phyloP scores from a whole-genome alignment of 2,888 invertebrate genomes.

The Eucera pruinosa region DNA sequence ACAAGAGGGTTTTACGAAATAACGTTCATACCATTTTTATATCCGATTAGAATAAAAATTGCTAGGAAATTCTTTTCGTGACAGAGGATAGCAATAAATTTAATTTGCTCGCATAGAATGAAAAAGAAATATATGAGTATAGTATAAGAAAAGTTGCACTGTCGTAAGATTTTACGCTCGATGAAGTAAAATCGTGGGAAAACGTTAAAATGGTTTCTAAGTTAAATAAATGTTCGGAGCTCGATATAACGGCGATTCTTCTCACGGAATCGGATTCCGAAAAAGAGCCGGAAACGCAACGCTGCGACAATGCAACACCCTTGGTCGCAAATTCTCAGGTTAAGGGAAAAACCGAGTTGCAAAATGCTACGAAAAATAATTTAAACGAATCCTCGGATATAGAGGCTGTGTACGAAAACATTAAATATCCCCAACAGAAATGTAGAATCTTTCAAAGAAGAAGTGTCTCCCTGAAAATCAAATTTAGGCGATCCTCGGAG shows the following conservation, averaged over 20 bases:
- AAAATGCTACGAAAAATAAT: neutral
- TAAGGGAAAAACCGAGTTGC: neutral
- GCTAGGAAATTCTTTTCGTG: neutral
- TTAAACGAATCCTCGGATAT: conserved; percentile 24
- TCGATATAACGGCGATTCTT: conserved; percentile 34
- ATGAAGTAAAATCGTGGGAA: neutral
- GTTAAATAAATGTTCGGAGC: conserved; percentile 34
- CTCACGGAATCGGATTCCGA: conserved; percentile 35
- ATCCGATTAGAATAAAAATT: neutral
- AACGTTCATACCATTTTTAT: neutral
- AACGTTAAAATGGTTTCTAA: conserved; percentile 34
- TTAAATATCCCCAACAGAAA: conserved; percentile 22
- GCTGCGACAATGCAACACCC: no score
- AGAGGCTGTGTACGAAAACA: conserved; percentile 15
- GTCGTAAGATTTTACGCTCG: neutral
- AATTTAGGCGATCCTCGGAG: conserved; percentile 72
- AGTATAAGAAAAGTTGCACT: neutral
- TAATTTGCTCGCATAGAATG: no score
- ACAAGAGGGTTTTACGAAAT: neutral
- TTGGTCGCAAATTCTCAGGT: neutral
- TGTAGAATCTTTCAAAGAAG: neutral
- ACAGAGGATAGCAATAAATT: neutral
- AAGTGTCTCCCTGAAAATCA: conserved; percentile 61
- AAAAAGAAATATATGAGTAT: neutral
- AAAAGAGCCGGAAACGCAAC: neutral